Evolutionary conservation across 2,797 vertebrate genomes (phyloP), one percentile per base, ranked within the genome.

Genomic region (Varecia variegata): DNA sequence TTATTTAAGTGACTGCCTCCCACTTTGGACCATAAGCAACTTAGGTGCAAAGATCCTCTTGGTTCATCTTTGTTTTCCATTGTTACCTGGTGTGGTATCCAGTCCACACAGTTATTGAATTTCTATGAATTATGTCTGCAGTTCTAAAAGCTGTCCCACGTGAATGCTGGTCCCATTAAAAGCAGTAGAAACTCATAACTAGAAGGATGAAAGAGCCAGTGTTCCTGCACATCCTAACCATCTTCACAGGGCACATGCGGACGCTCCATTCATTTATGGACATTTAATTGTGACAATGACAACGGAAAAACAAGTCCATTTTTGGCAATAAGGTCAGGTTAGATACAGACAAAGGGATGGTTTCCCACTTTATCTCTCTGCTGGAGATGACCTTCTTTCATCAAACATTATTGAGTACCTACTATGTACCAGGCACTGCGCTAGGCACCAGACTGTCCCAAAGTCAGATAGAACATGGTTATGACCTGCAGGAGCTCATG

Each of bases 21-120:
- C 18, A 79, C 71, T 88, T 76, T 87, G 47, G 80, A 54, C 85
- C 60, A 18, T 30, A 58, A 92, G 52, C 9, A 60, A 83, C 18
- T 85, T 90, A 80, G 35, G 35, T 86, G 35, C 81, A 97, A 79
- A 93, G 54, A 47, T 25, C 62, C 47, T 74, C 32, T 84, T 65
- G 38, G 9, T 50, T 82, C 68, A 11, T 35, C 58, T 90, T 73
- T 0, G 0, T 85, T 97, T 81, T 80, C 70, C 27, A 67, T 84
- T 52, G 87, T 47, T 58, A 87, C 47, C 56, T 92, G 18, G 27
- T 40, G 4, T 30, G 10, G 52, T 43, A 65, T 62, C 25, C 18
- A 76, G 54, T 43, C 58, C 43, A 60, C 35, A 60, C 30, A 70
- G 84, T 14, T 76, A 43, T 60, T 62, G 47, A 79, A 92, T 65